Percentiles rank a stretch among this genome's conserved stretches.
These are phyloP conservation scores for Conopomorpha cramerella DNA, from an alignment of 1,140 invertebrate species.

Conservation along the genomic window DNA sequence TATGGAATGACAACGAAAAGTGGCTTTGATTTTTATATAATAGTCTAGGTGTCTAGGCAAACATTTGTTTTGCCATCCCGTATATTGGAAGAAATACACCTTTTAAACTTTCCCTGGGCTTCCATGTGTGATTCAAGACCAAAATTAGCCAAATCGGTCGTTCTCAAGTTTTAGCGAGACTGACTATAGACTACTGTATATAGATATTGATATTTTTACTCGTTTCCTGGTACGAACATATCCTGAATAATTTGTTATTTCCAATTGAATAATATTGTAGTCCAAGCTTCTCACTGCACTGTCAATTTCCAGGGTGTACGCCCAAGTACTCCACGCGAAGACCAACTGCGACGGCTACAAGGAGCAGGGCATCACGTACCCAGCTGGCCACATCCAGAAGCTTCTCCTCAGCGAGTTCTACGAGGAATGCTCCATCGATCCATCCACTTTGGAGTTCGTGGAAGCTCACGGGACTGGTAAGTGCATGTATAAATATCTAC, in stretches of 20 bases:
- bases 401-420: conserved; percentile 84
- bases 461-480: conserved; percentile 90
- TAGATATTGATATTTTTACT: background rate
- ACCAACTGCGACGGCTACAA: conserved; percentile 90
- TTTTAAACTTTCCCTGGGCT: no score
- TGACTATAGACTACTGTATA: no score
- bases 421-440: conserved; percentile 77
- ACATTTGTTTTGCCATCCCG: no score
- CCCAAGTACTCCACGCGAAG: conserved; percentile 60
- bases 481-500: background rate
- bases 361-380: conserved; percentile 88
- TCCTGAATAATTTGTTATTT: no score
- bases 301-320: conserved; percentile 29
- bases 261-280: no score
- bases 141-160: no score
- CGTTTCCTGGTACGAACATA: background rate
- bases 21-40: no score
- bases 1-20: no score
- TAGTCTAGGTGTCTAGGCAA: no score
- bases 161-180: no score
- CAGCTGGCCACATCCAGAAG: conserved; percentile 82
- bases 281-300: background rate
- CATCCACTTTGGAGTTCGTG: conserved; percentile 74
- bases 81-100: no score
- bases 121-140: no score